Conservation (phyloP, 2,797 vertebrate species). For the Etheostoma perlongum region DNA sequence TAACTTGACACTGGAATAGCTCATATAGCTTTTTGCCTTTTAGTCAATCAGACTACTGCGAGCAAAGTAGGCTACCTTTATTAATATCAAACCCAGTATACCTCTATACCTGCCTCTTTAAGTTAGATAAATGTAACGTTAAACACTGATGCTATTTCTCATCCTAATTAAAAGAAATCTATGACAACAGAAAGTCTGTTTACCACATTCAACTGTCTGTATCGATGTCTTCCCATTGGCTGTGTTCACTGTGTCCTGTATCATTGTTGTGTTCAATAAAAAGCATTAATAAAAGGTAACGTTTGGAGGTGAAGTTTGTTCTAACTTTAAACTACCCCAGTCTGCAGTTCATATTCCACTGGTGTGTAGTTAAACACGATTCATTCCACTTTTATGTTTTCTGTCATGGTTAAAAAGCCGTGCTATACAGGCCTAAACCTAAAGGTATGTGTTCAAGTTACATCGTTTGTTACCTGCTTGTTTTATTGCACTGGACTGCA, state of each 20-base stretch:
- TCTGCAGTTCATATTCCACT: not conserved
- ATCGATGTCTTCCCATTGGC: not conserved
- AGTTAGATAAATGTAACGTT: too few relatives aligned
- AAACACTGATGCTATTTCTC: too few relatives aligned
- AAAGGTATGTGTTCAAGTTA: too few relatives aligned
- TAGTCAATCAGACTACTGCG: not conserved
- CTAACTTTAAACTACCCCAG: too few relatives aligned
- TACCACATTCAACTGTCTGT: not conserved
- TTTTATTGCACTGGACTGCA: slow-evolving; percentile 67
- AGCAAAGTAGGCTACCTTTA: too few relatives aligned
- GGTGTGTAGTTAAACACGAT: not conserved
- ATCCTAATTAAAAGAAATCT: not conserved
- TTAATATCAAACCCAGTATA: too few relatives aligned
- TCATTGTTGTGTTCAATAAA: not conserved
- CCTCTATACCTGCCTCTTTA: too few relatives aligned
- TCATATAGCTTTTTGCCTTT: not conserved
- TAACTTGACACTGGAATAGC: not conserved
- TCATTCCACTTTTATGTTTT: not conserved
- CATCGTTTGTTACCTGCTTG: slow-evolving; percentile 70
- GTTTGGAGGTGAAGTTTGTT: too few relatives aligned
- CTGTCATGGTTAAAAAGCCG: not conserved
- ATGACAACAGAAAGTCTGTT: not conserved
- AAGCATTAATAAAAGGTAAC: not conserved
- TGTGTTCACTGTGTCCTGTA: not conserved
- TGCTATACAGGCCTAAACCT: too few relatives aligned